Base-by-base conservation (phyloP, 1,140 invertebrate genomes). In the Drosophila grimshawi region DNA sequence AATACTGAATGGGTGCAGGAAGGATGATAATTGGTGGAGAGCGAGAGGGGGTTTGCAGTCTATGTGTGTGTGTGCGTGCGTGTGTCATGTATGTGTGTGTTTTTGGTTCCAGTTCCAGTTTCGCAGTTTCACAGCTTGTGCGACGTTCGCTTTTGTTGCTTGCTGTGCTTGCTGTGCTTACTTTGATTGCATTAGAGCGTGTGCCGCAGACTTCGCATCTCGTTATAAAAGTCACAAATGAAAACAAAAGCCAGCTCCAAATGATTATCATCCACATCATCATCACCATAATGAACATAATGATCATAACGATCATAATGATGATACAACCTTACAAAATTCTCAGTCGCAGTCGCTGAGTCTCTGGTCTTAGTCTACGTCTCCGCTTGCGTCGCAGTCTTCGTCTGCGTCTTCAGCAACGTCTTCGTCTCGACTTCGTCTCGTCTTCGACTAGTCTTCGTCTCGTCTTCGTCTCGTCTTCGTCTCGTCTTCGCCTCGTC, bases 251-350 rank as follows among this genome's bases (percentile, higher is more conserved):
- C 59, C 77, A 83, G 45, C 63, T 65, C 65, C 68, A 57, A 66
- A 69, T 67, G 49, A 60, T 41, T 51, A 43, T 45, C 64, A 46
- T 43, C 29, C 37, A 61, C 59, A 43, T 45, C 64, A 46, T 43
- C 29, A 43, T 67, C 59, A n/a, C n/a, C n/a, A n/a, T n/a, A n/a
- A n/a, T n/a, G n/a, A n/a, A n/a, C n/a, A 19, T 64, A 45, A 30
- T 61, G 33, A 59, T 57, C 35, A 61, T 52, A 53, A 59, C 29
- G 59, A 52, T 55, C 39, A 64, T 60, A 66, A 77, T 78, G 83
- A 86, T 86, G 83, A 88, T 85, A 89, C 85, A 88, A 88, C 80
- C 85, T 88, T 88, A 89, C 85, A 88, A 88, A 89, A 89, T 89
- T 86, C 82, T 86, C 79, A 89, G 76, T 78, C 80, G 70, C 76